These are phyloP conservation scores for Epinotia brunnichana DNA, from an alignment of 2,888 invertebrate species.

Conservation along the genomic window DNA sequence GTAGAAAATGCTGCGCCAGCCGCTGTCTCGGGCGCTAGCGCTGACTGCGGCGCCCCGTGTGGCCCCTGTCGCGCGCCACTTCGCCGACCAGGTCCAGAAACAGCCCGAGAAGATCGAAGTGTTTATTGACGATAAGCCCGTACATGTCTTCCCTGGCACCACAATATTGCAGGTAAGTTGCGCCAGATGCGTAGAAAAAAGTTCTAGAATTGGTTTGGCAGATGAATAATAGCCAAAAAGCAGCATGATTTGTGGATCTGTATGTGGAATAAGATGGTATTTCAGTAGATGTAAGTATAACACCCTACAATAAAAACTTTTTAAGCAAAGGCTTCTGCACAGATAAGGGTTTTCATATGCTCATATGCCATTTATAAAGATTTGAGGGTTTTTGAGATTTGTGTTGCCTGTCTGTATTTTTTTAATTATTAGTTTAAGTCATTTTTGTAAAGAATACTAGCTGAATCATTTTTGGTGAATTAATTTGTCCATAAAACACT, in stretches of 20 bases:
- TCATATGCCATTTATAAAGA: no score
- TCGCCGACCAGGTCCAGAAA: slow-evolving; percentile 77
- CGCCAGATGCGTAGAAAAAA: background rate
- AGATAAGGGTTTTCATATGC: no score
- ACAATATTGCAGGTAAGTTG: slow-evolving; percentile 94
- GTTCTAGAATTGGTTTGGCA: background rate
- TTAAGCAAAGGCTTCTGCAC: background rate
- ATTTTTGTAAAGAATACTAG: no score
- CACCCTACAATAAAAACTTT: background rate
- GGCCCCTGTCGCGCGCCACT: slow-evolving; percentile 75
- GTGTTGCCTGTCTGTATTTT: no score
- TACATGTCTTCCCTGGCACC: slow-evolving; percentile 97
- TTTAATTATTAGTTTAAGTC: no score
- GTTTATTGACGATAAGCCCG: slow-evolving; percentile 98
- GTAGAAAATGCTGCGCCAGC: slow-evolving; percentile 89
- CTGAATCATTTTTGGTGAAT: no score
- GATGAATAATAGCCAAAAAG: background rate
- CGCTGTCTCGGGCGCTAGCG: slow-evolving; percentile 87
- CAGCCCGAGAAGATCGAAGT: slow-evolving; percentile 94
- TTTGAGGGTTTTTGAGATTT: no score
- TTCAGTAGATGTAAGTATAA: background rate
- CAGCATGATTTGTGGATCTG: background rate
- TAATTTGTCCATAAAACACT: background rate
- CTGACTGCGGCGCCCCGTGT: slow-evolving; percentile 72
- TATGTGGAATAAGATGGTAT: no score